Evolutionary conservation across 2,797 vertebrate species (phyloP).

Genomic region (Micromesistius poutassou): DNA sequence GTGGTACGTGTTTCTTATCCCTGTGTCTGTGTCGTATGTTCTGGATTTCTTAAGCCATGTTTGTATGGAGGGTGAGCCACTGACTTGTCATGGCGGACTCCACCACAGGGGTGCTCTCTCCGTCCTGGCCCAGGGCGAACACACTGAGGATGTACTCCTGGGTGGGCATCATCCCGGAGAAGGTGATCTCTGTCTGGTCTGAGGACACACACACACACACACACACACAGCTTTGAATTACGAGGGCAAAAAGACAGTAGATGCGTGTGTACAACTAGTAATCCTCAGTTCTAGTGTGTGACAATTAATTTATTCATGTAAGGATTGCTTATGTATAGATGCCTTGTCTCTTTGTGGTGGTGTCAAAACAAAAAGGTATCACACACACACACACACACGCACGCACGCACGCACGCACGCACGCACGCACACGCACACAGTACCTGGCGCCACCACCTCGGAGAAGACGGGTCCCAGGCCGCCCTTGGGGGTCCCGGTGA

Average conservation of each 20-base stretch:
- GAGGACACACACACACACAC: slow-evolving; percentile 19
- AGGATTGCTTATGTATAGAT: too few species aligned
- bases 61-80: slow-evolving; percentile 8
- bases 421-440: too few species aligned
- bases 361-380: too few species aligned
- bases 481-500: slow-evolving; percentile 84
- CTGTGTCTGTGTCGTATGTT: not conserved
- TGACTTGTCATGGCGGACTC: slow-evolving; percentile 82
- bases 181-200: slow-evolving; percentile 93
- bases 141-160: slow-evolving; percentile 89
- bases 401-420: too few species aligned
- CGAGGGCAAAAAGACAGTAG: not conserved
- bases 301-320: not conserved
- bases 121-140: slow-evolving; percentile 81
- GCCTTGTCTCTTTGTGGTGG: too few species aligned
- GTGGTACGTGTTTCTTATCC: not conserved
- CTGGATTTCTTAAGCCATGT: not conserved
- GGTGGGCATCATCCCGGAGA: slow-evolving; percentile 91
- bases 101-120: slow-evolving; percentile 87
- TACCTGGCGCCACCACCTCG: slow-evolving; percentile 86
- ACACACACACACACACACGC: too few species aligned
- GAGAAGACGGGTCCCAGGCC: slow-evolving; percentile 81
- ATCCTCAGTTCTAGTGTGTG: too few species aligned
- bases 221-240: not conserved
- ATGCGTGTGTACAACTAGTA: too few species aligned